A percentile compares a stretch with the other conserved stretches of the same genome.
These are phyloP conservation scores for Drosophila sordidula DNA, from an alignment of 2,888 invertebrate genomes.

Conservation along the genomic window DNA sequence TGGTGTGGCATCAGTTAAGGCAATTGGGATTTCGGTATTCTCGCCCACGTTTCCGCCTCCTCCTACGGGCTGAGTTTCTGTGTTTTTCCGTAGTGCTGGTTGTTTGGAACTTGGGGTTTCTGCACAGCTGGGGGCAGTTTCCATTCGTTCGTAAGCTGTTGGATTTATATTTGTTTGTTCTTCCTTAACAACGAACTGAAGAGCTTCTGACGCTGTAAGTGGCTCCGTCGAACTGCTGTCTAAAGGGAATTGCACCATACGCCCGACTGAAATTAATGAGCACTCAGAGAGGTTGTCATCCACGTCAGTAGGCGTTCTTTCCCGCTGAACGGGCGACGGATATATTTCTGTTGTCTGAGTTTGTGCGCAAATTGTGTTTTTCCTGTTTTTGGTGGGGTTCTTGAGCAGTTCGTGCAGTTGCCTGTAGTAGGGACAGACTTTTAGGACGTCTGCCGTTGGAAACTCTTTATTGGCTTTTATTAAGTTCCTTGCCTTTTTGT, in stretches of 20 bases:
- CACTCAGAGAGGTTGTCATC: neutral
- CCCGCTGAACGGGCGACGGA: neutral
- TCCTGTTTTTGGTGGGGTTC: neutral
- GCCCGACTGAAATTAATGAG: neutral
- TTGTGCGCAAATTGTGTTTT: neutral
- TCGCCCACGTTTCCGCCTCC: neutral
- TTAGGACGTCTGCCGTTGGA: neutral
- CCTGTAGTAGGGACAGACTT: slow-evolving; percentile 9
- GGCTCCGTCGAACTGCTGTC: no score
- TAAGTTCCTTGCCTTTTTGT: neutral
- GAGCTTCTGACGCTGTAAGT: no score
- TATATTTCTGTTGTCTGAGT: neutral
- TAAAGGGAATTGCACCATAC: neutral
- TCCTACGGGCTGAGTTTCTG: neutral
- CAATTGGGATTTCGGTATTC: neutral
- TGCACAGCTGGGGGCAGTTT: neutral
- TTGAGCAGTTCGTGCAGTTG: slow-evolving; percentile 8
- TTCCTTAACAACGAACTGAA: neutral
- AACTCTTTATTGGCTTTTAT: neutral
- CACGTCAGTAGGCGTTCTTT: neutral
- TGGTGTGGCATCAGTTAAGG: neutral
- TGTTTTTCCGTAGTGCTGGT: neutral
- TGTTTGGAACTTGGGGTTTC: neutral
- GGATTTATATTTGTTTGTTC: neutral
- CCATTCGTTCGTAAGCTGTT: neutral